phyloP scores from a whole-genome alignment of 2,888 invertebrate genomes.

The Tetragonisca angustula region DNA sequence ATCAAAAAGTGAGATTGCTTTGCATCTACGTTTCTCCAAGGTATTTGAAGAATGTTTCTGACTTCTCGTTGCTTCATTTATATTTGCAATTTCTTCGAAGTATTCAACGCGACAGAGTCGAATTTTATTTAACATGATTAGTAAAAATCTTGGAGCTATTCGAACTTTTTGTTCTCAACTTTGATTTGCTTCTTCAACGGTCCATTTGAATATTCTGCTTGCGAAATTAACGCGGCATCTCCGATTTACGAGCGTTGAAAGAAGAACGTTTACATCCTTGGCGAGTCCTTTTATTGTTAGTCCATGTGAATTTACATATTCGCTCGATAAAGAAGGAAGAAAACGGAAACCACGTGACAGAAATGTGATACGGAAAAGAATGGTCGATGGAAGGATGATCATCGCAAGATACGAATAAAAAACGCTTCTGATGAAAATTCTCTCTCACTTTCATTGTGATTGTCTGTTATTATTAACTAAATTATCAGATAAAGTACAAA shows the following conservation, averaged over 20 bases:
- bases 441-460: background rate
- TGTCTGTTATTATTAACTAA: conserved; percentile 33
- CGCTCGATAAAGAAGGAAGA: background rate
- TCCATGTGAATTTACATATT: background rate
- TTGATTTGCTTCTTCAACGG: background rate
- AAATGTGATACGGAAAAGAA: background rate
- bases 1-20: background rate
- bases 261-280: background rate
- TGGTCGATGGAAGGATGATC: background rate
- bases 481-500: conserved; percentile 34
- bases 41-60: background rate
- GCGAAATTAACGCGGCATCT: background rate
- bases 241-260: background rate
- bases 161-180: background rate
- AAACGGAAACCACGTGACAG: background rate
- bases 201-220: background rate
- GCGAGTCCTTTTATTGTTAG: background rate
- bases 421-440: background rate
- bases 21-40: background rate
- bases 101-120: background rate
- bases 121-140: background rate
- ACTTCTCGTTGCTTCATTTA: background rate
- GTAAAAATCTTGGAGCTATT: background rate
- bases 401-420: conserved; percentile 9
- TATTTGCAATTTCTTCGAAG: background rate